Evolutionary conservation across 2,888 invertebrate genomes (phyloP).

Genomic region (Rhagium mordax): DNA sequence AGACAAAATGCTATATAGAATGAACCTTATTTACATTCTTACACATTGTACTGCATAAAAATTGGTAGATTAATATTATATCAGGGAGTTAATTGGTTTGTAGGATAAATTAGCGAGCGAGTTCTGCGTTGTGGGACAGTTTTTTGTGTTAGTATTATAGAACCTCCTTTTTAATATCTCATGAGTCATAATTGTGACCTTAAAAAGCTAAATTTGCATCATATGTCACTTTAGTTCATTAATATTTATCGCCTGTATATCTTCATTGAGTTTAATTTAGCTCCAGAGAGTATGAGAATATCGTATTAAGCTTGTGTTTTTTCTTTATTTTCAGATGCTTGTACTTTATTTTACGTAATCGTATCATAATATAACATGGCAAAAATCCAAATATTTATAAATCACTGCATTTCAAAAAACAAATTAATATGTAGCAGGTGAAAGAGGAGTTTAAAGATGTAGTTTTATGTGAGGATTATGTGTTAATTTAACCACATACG

Average conservation of each 20-base stretch:
- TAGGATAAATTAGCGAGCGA: background rate
- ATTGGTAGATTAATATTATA: constrained; percentile 30
- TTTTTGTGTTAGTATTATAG: constrained; percentile 25
- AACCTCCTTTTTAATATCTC: constrained; percentile 41
- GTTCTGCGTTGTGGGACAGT: constrained; percentile 6
- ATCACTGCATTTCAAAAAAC: constrained; percentile 33
- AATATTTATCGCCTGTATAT: constrained; percentile 38
- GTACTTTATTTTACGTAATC: constrained; percentile 17
- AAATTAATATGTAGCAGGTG: constrained; percentile 43
- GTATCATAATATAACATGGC: constrained; percentile 40
- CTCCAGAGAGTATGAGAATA: background rate
- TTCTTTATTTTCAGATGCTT: constrained; percentile 40
- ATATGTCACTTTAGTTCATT: constrained; percentile 43
- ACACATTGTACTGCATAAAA: constrained; percentile 22
- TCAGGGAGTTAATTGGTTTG: constrained; percentile 24
- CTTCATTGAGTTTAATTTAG: constrained; percentile 31
- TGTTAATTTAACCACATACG: constrained; percentile 48
- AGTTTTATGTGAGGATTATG: constrained; percentile 40
- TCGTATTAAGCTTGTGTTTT: constrained; percentile 24
- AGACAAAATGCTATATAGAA: constrained; percentile 22
- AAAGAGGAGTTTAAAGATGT: constrained; percentile 50
- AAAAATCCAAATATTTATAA: constrained; percentile 38
- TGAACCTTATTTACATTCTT: constrained; percentile 34
- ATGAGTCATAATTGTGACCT: constrained; percentile 58
- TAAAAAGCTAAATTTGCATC: constrained; percentile 57